Conservation (phyloP, 1,140 invertebrate genomes). For the Lasaia peninsularis region DNA sequence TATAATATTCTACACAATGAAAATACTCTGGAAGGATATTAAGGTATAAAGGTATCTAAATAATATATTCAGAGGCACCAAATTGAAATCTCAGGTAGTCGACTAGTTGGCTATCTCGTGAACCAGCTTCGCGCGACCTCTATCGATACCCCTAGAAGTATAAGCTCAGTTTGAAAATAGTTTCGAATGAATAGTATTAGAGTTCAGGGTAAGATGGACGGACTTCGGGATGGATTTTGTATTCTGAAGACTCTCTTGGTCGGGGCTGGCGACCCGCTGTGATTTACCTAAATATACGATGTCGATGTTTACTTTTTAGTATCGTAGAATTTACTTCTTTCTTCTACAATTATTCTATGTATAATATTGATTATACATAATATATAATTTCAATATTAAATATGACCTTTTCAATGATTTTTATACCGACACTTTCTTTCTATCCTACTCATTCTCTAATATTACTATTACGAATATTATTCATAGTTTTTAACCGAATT, state of each 20-base stretch:
- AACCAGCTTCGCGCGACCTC: background rate
- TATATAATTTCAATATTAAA: too few species aligned
- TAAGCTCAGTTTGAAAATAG: background rate
- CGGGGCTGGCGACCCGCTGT: slow-evolving; percentile 12
- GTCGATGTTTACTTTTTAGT: too few species aligned
- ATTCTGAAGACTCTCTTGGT: slow-evolving; percentile 10
- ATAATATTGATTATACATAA: too few species aligned
- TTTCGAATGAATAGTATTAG: slow-evolving; percentile 7
- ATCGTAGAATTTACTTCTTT: too few species aligned
- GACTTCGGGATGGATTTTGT: slow-evolving; percentile 11
- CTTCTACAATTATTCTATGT: too few species aligned
- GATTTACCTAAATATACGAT: slow-evolving; percentile 14
- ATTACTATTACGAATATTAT: too few species aligned
- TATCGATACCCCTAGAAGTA: background rate
- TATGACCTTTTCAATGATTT: too few species aligned
- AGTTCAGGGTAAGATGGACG: slow-evolving; percentile 5
- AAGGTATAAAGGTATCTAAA: slow-evolving; percentile 16
- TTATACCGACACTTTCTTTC: too few species aligned
- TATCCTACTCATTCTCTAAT: too few species aligned
- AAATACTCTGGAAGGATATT: slow-evolving; percentile 11
- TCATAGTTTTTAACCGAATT: too few species aligned
- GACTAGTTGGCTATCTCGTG: slow-evolving; percentile 11
- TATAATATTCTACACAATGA: background rate
- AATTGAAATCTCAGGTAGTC: slow-evolving; percentile 21
- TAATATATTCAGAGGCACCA: slow-evolving; percentile 17